phyloP scores from a whole-genome alignment of 2,113 vertebrate genomes.

The Copsychus sechellarum region DNA sequence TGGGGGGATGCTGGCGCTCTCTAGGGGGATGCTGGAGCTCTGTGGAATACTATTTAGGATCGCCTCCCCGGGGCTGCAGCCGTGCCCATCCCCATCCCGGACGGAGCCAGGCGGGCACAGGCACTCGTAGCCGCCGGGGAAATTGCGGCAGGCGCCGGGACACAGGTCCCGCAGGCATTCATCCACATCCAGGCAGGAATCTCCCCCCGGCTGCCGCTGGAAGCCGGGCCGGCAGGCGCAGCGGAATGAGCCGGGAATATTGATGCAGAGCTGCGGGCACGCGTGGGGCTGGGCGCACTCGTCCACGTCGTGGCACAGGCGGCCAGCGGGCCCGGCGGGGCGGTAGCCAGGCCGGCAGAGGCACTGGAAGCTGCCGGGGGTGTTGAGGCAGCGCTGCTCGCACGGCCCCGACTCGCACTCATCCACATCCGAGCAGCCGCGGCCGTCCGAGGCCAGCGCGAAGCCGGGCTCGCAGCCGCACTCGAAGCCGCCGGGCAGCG shows the following conservation, averaged over 20 bases:
- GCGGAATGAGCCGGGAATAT: constrained; percentile 63
- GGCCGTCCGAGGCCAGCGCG: neutral
- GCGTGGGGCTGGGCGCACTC: constrained; percentile 32
- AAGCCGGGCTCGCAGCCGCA: constrained; percentile 67
- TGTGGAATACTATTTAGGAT: neutral
- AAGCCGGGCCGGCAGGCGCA: constrained; percentile 75
- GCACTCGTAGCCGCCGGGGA: constrained; percentile 64
- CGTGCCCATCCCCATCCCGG: neutral
- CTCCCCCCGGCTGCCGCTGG: neutral
- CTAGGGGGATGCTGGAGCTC: neutral
- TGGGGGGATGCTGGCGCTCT: too few species aligned
- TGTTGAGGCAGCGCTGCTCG: constrained; percentile 44
- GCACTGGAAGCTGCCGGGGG: constrained; percentile 45
- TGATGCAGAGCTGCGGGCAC: constrained; percentile 75
- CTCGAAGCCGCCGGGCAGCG: neutral
- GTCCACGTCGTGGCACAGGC: constrained; percentile 54
- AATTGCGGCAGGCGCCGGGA: constrained; percentile 66
- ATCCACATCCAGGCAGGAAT: constrained; percentile 67
- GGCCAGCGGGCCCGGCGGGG: neutral
- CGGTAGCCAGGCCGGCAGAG: constrained; percentile 54
- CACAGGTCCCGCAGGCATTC: constrained; percentile 65
- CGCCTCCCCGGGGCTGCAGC: neutral
- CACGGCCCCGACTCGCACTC: constrained; percentile 54
- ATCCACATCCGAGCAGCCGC: constrained; percentile 36
- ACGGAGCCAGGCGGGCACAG: constrained; percentile 50